phyloP scores from a whole-genome alignment of 2,888 invertebrate genomes.

The Limnephilus marmoratus region DNA sequence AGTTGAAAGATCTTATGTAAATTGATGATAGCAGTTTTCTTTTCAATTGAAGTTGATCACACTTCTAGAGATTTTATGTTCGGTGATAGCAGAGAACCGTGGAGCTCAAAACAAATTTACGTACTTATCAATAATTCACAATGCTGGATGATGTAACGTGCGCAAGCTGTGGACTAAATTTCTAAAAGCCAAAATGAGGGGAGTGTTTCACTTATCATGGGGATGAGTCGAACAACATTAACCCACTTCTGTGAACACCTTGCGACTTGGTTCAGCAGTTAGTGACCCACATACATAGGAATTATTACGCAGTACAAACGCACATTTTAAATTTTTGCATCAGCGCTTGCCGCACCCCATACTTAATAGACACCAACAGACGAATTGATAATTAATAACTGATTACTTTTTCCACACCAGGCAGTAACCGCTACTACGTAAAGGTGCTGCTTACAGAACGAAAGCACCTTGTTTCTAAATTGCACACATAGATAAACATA shows the following conservation, averaged over 20 bases:
- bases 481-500: not conserved
- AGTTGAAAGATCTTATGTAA: no score
- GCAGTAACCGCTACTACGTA: not conserved
- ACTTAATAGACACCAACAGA: not conserved
- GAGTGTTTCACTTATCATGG: not conserved
- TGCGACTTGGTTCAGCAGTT: constrained; percentile 32
- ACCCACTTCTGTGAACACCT: constrained; percentile 20
- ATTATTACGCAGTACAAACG: not conserved
- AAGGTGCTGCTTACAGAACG: not conserved
- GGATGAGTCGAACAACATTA: not conserved
- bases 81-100: no score
- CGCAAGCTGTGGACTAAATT: not conserved
- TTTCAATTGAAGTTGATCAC: no score
- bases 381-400: not conserved
- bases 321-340: not conserved
- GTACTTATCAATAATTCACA: not conserved
- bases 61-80: no score
- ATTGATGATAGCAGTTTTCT: no score
- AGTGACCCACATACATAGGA: constrained; percentile 23
- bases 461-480: not conserved
- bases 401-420: not conserved
- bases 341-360: not conserved
- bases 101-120: not conserved
- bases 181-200: not conserved
- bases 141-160: not conserved